A percentile compares a stretch with the other conserved stretches of the same genome.
These are phyloP conservation scores for Teleiodes luculella DNA, from an alignment of 2,888 invertebrate species.

Conservation along the genomic window DNA sequence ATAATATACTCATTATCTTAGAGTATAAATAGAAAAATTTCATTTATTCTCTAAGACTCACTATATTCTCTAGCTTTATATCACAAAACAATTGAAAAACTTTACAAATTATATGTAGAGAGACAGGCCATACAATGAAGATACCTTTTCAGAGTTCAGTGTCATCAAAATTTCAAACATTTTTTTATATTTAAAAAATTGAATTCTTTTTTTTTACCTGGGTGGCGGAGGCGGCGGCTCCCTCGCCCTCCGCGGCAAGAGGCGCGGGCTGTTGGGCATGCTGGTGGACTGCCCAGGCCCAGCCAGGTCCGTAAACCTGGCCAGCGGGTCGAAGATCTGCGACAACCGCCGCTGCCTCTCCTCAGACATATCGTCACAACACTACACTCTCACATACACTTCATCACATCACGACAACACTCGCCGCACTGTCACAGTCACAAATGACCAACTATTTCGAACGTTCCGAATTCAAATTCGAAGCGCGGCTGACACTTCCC, in stretches of 20 bases:
- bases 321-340: constrained; percentile 89
- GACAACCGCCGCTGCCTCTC: constrained; percentile 86
- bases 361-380: constrained; percentile 78
- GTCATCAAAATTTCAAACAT: too few relatives aligned
- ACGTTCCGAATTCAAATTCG: constrained; percentile 55
- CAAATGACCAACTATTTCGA: constrained; percentile 60
- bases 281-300: constrained; percentile 77
- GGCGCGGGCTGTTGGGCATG: constrained; percentile 85
- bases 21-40: too few relatives aligned
- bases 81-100: too few relatives aligned
- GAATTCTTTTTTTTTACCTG: constrained; percentile 44
- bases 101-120: too few relatives aligned
- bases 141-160: too few relatives aligned
- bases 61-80: too few relatives aligned
- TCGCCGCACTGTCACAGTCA: constrained; percentile 57
- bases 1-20: too few relatives aligned
- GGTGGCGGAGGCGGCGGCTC: constrained; percentile 73
- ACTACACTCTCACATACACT: constrained; percentile 54
- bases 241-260: constrained; percentile 79
- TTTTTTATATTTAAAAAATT: too few relatives aligned
- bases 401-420: constrained; percentile 68
- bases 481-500: constrained; percentile 45
- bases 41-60: too few relatives aligned
- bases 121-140: too few relatives aligned
- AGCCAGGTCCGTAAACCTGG: constrained; percentile 84